Evolutionary conservation across 2,113 vertebrate species (phyloP), one percentile per base, ranked within the genome.

Genomic region (Sceloporus undulatus): DNA sequence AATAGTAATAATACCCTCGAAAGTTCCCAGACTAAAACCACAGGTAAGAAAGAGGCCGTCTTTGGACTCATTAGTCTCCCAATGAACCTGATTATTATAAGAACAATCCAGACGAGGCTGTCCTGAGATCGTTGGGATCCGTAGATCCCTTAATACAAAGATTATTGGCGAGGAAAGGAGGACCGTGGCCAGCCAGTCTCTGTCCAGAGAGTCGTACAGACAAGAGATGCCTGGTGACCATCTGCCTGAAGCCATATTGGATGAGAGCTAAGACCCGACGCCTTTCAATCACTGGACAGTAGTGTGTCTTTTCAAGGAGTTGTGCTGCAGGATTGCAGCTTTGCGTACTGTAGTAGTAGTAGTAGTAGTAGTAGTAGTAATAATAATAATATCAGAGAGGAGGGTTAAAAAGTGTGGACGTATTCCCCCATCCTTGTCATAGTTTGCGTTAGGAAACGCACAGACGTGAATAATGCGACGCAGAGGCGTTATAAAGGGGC

Each of bases 31-130:
- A 76, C 82, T 83, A 89, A 1, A 59, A 10, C 59, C 59, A 4
- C 27, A 85, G 14, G 78, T 79, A 88, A 86, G 88, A 87, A 89
- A 88, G 83, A 71, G 59, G 91, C 90, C 71, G 87, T 86, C 90
- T 0, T 42, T 89, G 82, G 85, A 79, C 79, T 87, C 79, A 0
- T 85, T 90, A 88, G 89, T 85, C 83, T 62, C 9, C 29, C 85
- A 54, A 34, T 2, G 85, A 82, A 75, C 66, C 76, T 85, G 4
- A 23, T 59, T 29, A 16, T 62, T 70, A 38, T 79, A 91, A 23
- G 25, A 2, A 70, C 68, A 70, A 4, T 6, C 27, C 6, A 23
- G 66, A 27, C 68, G 7, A 21, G 18, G 65, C 19, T 66, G 5
- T 19, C 21, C 59, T 25, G 92, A n/a, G 42, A 25, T 48, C 75